Base-by-base conservation (phyloP, 2,113 vertebrate genomes). In the Falco punctatus region DNA sequence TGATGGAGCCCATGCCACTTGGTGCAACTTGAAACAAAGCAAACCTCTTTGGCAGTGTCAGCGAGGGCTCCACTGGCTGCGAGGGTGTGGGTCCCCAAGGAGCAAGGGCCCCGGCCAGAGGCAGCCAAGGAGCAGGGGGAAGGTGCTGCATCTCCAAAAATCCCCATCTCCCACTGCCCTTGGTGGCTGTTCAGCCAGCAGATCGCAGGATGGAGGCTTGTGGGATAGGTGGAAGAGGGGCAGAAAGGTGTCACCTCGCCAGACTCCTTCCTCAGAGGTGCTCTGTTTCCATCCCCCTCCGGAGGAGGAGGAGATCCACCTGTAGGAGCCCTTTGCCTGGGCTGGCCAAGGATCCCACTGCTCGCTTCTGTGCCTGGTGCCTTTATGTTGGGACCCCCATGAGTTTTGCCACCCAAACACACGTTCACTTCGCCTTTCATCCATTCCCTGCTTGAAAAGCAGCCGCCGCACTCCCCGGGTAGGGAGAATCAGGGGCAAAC, bases 1-100 rank as follows among this genome's bases (percentile, higher is more conserved):
- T 0, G 2, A 24, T 0, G 0, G 23, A 24, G 54, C 57, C 57
- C 5, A 0, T 1, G 26, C 28, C n/a, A 16, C 48, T 57, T 11
- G 38, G 38, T 18, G 61, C 20, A 22, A 23, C 42, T 16, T 33
- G 64, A 49, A 62, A 67, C 38, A 58, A 57, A 61, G 35, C 40
- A 74, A 86, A 78, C 7, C 5, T 30, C 15, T 32, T 33, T 33
- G 52, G 11, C 10, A 15, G 0, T 0, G 20, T 46, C 28, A n/a
- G 9, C 1, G 46, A 80, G 28, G 66, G 49, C 44, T 87, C 57
- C 40, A 59, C 42, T 55, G 44, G 52, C 26, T 38, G 64, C 3
- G 52, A 14, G 32, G 15, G 18, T 2, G 10, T 12, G 24, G 1
- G 8, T 71, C 3, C 32, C 40, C 11, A 20, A 35, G n/a, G 52